phyloP scores from a whole-genome alignment of 2,113 vertebrate species.

The Maccullochella peelii region DNA sequence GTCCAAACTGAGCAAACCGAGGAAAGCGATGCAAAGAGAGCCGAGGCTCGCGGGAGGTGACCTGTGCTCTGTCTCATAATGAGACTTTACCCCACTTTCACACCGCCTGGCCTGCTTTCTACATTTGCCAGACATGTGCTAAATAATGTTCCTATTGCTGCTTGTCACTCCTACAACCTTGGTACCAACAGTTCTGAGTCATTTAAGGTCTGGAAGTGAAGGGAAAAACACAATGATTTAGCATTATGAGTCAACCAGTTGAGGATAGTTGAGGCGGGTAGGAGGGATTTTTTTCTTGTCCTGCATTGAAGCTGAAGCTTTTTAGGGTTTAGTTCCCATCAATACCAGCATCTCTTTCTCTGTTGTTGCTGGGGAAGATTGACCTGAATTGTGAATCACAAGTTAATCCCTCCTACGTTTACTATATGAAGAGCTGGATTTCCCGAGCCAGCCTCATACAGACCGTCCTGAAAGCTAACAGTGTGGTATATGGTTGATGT shows the following conservation, averaged over 20 bases:
- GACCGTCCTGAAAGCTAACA: conserved; percentile 48
- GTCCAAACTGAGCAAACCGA: conserved; percentile 45
- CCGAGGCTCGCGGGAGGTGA: conserved; percentile 69
- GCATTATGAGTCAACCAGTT: conserved; percentile 37
- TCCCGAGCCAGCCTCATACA: conserved; percentile 39
- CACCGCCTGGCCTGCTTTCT: conserved; percentile 68
- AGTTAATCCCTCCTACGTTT: conserved; percentile 80
- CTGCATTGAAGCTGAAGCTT: conserved; percentile 56
- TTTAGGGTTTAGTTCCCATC: conserved; percentile 75
- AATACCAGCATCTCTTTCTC: conserved; percentile 60
- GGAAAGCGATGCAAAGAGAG: conserved; percentile 45
- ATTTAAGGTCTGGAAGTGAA: conserved; percentile 15
- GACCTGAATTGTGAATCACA: conserved; percentile 81
- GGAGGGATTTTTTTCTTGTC: conserved; percentile 11
- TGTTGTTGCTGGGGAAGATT: conserved; percentile 73
- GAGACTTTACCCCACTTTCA: conserved; percentile 76
- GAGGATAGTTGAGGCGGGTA: conserved; percentile 5
- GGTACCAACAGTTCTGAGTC: conserved; percentile 29
- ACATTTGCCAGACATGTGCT: conserved; percentile 58
- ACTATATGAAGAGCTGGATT: conserved; percentile 66
- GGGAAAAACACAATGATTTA: conserved; percentile 35
- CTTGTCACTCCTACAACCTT: conserved; percentile 57
- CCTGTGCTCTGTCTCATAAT: conserved; percentile 77
- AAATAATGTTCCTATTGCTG: conserved; percentile 57
- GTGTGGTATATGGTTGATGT: conserved; percentile 56